Conservation (phyloP, 2,888 invertebrate species). For the Erynnis tages region DNA sequence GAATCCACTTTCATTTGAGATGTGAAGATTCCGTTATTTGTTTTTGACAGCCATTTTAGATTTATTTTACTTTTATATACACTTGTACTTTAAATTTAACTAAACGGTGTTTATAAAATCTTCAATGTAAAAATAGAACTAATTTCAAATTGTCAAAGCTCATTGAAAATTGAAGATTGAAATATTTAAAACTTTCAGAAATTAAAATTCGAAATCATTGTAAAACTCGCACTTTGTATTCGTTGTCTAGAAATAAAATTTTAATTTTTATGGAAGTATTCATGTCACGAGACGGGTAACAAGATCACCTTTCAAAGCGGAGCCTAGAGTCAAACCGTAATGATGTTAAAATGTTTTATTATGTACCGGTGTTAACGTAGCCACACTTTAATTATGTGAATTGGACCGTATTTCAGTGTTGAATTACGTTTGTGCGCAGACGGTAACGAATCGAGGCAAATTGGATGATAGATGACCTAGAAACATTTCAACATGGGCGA, state of each 20-base stretch:
- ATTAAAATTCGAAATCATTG: too few species aligned
- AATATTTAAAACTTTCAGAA: too few species aligned
- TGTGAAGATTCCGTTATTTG: too few species aligned
- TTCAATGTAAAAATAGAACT: too few species aligned
- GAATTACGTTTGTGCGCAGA: slow-evolving; percentile 10
- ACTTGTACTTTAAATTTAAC: too few species aligned
- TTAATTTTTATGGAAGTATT: background rate
- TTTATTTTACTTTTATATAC: too few species aligned
- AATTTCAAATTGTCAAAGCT: too few species aligned
- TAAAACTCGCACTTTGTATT: too few species aligned
- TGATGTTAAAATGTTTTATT: slow-evolving; percentile 17
- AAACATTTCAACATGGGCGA: slow-evolving; percentile 8
- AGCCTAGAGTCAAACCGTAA: background rate
- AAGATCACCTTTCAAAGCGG: slow-evolving; percentile 12
- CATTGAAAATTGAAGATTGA: too few species aligned
- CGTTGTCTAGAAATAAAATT: background rate
- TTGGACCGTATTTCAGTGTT: background rate
- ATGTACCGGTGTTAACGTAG: slow-evolving; percentile 3
- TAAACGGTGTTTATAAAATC: too few species aligned
- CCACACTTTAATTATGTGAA: slow-evolving; percentile 16
- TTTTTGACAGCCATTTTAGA: too few species aligned
- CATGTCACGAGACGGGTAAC: background rate
- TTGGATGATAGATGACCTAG: slow-evolving; percentile 17
- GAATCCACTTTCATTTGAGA: too few species aligned
- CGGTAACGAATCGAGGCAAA: slow-evolving; percentile 23